A percentile compares a stretch with the other conserved stretches of the same genome.
These are phyloP conservation scores for Athalia cordata DNA, from an alignment of 2,888 invertebrate species.

Conservation along the genomic window DNA sequence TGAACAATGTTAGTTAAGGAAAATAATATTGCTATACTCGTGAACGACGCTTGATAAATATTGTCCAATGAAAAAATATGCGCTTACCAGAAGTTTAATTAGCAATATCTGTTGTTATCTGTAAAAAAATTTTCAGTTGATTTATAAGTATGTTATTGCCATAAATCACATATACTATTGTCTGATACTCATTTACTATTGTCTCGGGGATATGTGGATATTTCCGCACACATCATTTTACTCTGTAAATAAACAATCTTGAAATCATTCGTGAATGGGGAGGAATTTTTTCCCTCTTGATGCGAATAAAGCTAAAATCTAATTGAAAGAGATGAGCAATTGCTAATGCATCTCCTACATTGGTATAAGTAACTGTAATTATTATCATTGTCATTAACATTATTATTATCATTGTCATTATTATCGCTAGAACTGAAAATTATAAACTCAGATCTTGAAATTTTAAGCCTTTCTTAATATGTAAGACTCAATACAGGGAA, in stretches of 20 bases:
- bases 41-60: background rate
- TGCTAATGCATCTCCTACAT: no score
- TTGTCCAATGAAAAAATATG: no score
- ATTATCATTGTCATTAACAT: background rate
- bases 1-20: no score
- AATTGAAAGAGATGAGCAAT: no score
- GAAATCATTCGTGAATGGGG: no score
- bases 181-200: conserved; percentile 21
- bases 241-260: background rate
- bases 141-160: conserved; percentile 38
- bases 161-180: conserved; percentile 31
- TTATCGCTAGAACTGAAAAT: background rate
- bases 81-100: background rate
- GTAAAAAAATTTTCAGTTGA: background rate
- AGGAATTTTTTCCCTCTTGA: no score
- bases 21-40: background rate
- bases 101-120: conserved; percentile 2
- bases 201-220: background rate
- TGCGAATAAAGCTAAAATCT: no score
- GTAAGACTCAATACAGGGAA: no score
- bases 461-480: background rate
- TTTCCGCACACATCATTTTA: background rate
- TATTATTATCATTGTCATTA: conserved; percentile 20
- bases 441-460: background rate
- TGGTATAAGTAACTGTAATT: background rate